Evolutionary conservation across 2,888 invertebrate species (phyloP), one percentile per base, ranked within the genome.

Genomic region (Augochlorella aurata): DNA sequence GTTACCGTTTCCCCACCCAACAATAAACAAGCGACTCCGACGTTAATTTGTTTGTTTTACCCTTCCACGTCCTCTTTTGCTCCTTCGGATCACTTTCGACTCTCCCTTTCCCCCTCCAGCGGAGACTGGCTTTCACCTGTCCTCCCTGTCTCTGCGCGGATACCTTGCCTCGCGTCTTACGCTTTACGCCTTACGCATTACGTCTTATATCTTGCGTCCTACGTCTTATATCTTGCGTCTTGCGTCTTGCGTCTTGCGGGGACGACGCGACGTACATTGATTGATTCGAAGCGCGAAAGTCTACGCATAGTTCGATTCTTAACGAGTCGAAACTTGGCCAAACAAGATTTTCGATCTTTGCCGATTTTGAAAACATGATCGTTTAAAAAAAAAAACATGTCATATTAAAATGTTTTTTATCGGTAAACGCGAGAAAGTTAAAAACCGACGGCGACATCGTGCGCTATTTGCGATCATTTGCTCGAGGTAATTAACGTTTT

Each of bases 1-100:
- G 92, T 92, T 91, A 88, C 80, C 87, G 86, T 89, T 90, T 91
- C 88, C 91, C 93, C 93, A 92, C 91, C 93, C 93, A 92, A 92
- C 90, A 92, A 93, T 92, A 92, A 93, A 92, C 93, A 92, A 92
- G 91, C 91, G 83, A 90, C 90, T 89, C 90, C 87, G 88, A 90
- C 90, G 90, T 93, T 93, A 93, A 93, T 92, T 93, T 92, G 92
- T 92, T 92, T 92, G 92, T 91, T 91, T 91, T 92, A 89, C 87
- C 87, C 88, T 85, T 88, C 83, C 65, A 74, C 77, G 73, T 74
- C 68, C 79, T 84, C 78, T 74, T 80, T 78, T 77, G 74, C 77
- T 74, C 79, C 76, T 74, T 67, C 77, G 69, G 47, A 45, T 47
- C 70, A 29, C 70, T 58, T 45, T n/a, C 44, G 54, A 29, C 63